Conservation (phyloP, 2,113 vertebrate species). For the Grammomys surdaster region DNA sequence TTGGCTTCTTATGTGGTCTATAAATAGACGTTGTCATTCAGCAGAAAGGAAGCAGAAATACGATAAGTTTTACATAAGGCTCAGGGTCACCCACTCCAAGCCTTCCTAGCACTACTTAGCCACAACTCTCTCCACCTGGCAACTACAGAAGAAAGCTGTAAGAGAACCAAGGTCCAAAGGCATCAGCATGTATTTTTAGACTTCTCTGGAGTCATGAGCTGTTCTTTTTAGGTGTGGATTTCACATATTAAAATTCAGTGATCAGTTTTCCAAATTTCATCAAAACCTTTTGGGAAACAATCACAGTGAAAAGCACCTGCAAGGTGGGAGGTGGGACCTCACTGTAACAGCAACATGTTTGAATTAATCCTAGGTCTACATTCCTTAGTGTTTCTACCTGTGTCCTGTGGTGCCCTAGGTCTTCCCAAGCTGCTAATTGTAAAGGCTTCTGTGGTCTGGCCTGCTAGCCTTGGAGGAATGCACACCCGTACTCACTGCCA, state of each 20-base stretch:
- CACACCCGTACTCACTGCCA: conserved; percentile 47
- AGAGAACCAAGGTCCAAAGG: conserved; percentile 73
- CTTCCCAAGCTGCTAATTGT: conserved; percentile 20
- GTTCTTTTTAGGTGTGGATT: conserved; percentile 76
- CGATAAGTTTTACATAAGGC: conserved; percentile 67
- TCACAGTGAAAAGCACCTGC: conserved; percentile 16
- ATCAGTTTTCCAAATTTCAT: conserved; percentile 55
- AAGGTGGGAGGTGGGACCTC: neutral
- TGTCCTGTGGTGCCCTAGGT: conserved; percentile 21
- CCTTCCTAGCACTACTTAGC: conserved; percentile 42
- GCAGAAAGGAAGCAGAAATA: conserved; percentile 74
- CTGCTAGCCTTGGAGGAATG: neutral
- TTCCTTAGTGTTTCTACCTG: neutral
- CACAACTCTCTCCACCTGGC: conserved; percentile 73
- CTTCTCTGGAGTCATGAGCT: conserved; percentile 70
- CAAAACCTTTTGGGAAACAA: conserved; percentile 31
- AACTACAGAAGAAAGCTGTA: conserved; percentile 73
- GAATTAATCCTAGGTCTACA: conserved; percentile 49
- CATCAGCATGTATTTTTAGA: conserved; percentile 82
- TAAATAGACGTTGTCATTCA: conserved; percentile 78
- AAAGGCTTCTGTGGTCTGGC: conserved; percentile 48
- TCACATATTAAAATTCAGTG: conserved; percentile 80
- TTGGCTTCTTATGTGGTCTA: conserved; percentile 64
- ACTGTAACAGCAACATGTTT: neutral
- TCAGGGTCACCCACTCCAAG: conserved; percentile 57